Conservation (phyloP, 2,888 invertebrate genomes). For the Patella ulyssiponensis region DNA sequence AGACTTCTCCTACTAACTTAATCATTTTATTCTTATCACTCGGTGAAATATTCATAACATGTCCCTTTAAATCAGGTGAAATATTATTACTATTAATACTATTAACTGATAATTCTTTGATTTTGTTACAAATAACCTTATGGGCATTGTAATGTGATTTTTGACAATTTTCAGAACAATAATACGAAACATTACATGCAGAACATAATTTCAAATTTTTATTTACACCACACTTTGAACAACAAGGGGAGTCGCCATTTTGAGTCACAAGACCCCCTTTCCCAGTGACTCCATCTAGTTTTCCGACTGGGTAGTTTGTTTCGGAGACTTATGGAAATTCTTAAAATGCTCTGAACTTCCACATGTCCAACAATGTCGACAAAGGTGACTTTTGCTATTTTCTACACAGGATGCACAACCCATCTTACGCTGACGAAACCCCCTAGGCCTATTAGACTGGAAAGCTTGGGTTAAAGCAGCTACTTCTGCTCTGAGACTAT, state of each 20-base stretch:
- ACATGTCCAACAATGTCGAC: slow-evolving; percentile 1
- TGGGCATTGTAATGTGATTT: too few relatives aligned
- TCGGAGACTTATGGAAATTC: not conserved
- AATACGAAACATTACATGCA: too few relatives aligned
- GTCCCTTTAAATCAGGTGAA: not conserved
- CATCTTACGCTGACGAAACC: too few relatives aligned
- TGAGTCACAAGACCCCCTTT: not conserved
- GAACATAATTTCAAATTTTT: not conserved
- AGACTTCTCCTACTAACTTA: not conserved
- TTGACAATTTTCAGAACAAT: too few relatives aligned
- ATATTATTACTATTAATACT: too few relatives aligned
- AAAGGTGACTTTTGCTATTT: not conserved
- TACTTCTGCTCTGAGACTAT: not conserved
- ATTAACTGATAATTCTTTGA: too few relatives aligned
- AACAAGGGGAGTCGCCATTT: not conserved
- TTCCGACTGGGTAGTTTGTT: not conserved
- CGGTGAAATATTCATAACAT: not conserved
- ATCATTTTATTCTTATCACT: not conserved
- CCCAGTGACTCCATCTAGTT: not conserved
- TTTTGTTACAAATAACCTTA: too few relatives aligned
- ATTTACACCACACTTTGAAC: too few relatives aligned
- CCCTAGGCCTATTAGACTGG: too few relatives aligned
- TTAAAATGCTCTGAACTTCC: not conserved
- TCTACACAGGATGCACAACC: not conserved
- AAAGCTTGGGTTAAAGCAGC: not conserved